These are phyloP conservation scores for Hormaphis cornu DNA, from an alignment of 1,140 invertebrate genomes.

Conservation along the genomic window DNA sequence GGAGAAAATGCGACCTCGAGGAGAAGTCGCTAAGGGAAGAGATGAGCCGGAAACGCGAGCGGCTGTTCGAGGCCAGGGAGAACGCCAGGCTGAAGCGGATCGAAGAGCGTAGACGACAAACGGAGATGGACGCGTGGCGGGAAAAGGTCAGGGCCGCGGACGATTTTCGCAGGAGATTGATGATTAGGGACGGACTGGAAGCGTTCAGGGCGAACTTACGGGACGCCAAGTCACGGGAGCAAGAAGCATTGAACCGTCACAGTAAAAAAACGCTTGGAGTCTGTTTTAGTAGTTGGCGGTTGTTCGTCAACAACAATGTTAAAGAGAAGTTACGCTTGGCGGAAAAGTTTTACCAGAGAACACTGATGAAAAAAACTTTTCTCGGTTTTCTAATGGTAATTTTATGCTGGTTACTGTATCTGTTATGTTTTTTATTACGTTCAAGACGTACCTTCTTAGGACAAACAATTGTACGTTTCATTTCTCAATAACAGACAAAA, in stretches of 20 bases:
- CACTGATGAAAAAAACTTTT: background rate
- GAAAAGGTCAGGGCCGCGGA: slow-evolving; percentile 9
- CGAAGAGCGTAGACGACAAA: background rate
- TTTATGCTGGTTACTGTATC: background rate
- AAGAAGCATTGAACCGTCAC: background rate
- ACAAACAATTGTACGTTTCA: too few relatives aligned
- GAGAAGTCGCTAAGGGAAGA: slow-evolving; percentile 12
- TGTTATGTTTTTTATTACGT: background rate
- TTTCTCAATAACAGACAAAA: too few relatives aligned
- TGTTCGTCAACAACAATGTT: background rate
- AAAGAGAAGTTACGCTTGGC: background rate
- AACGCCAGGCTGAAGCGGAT: background rate
- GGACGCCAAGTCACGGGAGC: background rate
- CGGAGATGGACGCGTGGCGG: background rate
- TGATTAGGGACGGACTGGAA: background rate
- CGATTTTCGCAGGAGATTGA: background rate
- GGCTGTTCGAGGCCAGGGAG: slow-evolving; percentile 8
- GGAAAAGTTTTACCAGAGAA: slow-evolving; percentile 11
- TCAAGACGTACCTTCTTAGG: too few relatives aligned
- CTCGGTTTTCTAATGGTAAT: background rate
- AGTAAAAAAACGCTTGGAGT: background rate
- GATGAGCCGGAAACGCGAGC: slow-evolving; percentile 1
- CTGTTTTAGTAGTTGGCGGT: background rate
- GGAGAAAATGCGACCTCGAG: background rate
- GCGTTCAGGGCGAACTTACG: slow-evolving; percentile 1